Base-by-base conservation (phyloP, 2,797 vertebrate genomes). In the Centroberyx gerrardi region DNA sequence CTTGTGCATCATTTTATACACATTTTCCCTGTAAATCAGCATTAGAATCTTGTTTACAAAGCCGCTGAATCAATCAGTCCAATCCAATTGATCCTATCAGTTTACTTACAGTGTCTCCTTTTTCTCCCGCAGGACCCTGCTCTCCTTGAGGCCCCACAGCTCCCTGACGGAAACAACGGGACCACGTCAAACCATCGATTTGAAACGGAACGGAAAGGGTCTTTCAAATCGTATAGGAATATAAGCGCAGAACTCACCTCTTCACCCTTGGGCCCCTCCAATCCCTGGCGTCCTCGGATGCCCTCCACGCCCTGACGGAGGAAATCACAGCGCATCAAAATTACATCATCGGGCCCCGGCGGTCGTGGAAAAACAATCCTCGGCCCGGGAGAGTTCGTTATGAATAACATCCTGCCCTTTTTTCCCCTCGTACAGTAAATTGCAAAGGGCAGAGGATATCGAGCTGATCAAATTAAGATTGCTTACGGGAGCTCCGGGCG, bases 401-500 rank as follows among this genome's bases (percentile, higher is more conserved):
- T 78, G 36, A 64, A 15, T 56, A 14, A 53, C 42, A 59, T 36
- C 29, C 54, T 46, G 49, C 2, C 13, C 13, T 18, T 31, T 51
- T n/a, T 22, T 22, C 22, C 22, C 8, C 14, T 72, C 0, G 44
- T 6, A 51, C 49, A 76, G 33, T 9, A 63, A 70, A 83, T n/a
- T 2, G 1, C 8, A 74, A 54, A 55, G 17, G 62, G 8, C n/a
- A 76, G 44, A 80, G 8, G 27, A 33, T 6, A 3, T 27, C 27
- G 7, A 70, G 8, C 4, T 44, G 8, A 60, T 48, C 4, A 61
- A 68, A 86, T 1, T 6, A 8, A 46, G 51, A 22, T 15, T 28
- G 52, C 92, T 91, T 92, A 96, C 95, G 67, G 94, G 94, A 61
- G 93, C 86, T 72, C 95, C 95, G 13, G 95, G 93, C 14, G 95